Base-by-base conservation (phyloP, 2,113 vertebrate genomes). In the Percopsis transmontana region DNA sequence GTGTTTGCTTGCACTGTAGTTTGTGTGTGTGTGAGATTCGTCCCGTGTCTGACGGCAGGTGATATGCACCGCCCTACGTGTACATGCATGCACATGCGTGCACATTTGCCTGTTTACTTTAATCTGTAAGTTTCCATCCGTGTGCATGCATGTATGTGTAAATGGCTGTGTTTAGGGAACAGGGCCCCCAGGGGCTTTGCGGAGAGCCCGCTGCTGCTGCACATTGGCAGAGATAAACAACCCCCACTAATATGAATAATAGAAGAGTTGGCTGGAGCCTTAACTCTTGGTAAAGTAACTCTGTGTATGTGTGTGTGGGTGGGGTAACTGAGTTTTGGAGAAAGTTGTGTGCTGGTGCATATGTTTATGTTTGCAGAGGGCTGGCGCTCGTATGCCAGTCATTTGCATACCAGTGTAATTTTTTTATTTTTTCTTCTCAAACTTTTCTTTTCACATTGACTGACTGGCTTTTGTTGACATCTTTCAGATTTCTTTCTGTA, bases 191-290 rank as follows among this genome's bases (percentile, higher is more conserved):
- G 76, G 79, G 74, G 66, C 70, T 72, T 70, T 51, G 47, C 21
- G 62, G 81, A 74, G 76, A 75, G 76, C 68, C 75, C 0, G 51
- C 70, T 62, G 74, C 79, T 8, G 20, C 50, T 27, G 27, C 70
- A 85, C 82, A 81, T 69, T 74, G 58, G 62, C 62, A 42, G 74
- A 74, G 76, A 80, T 81, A 85, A 87, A 88, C 87, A 87, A 73
- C 47, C 61, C 51, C 27, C 41, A 41, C 62, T 79, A 70, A 83
- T 80, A 89, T 88, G 84, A 89, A 88, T 88, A 87, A 90, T 88
- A 83, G 76, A 89, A 54, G 68, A 80, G 79, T 81, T 59, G 70
- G 85, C 56, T 57, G 64, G 39, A 68, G 69, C 40, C 45, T 68
- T 64, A 62, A 66, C 66, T 76, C 65, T 60, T 19, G 24, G 53